A percentile compares a stretch with the other conserved stretches of the same genome.
These are phyloP conservation scores for Triplophysa dalaica DNA, from an alignment of 2,113 vertebrate species.

Conservation along the genomic window DNA sequence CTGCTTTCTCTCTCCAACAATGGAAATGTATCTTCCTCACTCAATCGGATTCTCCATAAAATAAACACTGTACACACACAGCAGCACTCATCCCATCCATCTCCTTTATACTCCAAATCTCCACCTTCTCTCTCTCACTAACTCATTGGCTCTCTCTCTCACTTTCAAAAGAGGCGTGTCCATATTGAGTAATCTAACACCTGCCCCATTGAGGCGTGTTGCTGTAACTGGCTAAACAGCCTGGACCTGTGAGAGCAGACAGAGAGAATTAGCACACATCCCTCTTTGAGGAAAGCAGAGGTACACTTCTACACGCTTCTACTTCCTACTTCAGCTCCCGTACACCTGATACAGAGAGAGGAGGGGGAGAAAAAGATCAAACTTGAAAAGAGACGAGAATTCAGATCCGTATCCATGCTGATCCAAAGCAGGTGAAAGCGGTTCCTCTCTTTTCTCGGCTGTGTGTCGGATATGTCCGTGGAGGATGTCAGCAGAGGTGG, in stretches of 20 bases:
- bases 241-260: slow-evolving; percentile 70
- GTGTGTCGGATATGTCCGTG: slow-evolving; percentile 65
- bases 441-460: slow-evolving; percentile 13
- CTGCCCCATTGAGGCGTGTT: slow-evolving; percentile 77
- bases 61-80: slow-evolving; percentile 4
- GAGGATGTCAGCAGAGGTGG: slow-evolving; percentile 61
- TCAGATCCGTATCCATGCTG: slow-evolving; percentile 38
- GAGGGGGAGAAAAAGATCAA: slow-evolving; percentile 30
- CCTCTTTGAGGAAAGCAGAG: slow-evolving; percentile 52
- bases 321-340: slow-evolving; percentile 26
- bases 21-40: background rate
- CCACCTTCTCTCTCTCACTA: slow-evolving; percentile 12
- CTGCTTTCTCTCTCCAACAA: background rate
- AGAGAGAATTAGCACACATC: slow-evolving; percentile 49
- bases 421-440: slow-evolving; percentile 20
- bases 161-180: slow-evolving; percentile 76
- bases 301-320: background rate
- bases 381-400: background rate
- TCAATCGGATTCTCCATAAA: background rate
- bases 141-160: slow-evolving; percentile 9
- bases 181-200: slow-evolving; percentile 85
- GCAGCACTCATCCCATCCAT: slow-evolving; percentile 3
- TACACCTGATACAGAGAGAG: slow-evolving; percentile 32
- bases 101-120: slow-evolving; percentile 24
- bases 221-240: slow-evolving; percentile 84